phyloP scores from a whole-genome alignment of 2,797 vertebrate genomes.

The Onychomys leucogaster region DNA sequence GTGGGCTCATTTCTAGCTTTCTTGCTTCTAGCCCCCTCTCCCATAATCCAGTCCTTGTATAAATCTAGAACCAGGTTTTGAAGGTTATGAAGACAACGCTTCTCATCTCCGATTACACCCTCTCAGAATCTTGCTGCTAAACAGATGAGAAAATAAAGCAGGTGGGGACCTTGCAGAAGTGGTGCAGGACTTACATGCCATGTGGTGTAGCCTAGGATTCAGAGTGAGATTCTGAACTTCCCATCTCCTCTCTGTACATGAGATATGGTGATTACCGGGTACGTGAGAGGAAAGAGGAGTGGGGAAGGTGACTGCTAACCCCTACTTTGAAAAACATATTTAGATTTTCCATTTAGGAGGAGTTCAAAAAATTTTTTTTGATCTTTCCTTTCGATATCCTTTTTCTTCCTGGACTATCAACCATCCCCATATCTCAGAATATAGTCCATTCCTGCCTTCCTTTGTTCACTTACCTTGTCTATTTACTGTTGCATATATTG shows the following conservation, averaged over 20 bases:
- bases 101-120: background rate
- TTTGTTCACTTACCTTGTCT: background rate
- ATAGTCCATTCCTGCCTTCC: background rate
- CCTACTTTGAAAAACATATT: conserved; percentile 37
- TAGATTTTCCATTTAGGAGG: conserved; percentile 75
- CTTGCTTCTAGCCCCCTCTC: background rate
- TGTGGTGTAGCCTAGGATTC: background rate
- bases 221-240: background rate
- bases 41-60: background rate
- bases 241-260: background rate
- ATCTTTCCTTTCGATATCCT: background rate
- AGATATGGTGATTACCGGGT: too few relatives aligned
- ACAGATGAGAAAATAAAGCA: background rate
- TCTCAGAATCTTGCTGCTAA: background rate
- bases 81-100: background rate
- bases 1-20: conserved; percentile 79
- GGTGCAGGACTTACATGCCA: background rate
- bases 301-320: fast-evolving
- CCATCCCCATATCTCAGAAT: background rate
- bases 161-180: background rate
- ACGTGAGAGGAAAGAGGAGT: background rate
- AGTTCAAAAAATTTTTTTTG: background rate
- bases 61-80: background rate
- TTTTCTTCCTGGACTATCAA: background rate
- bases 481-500: background rate